Conservation (phyloP, 2,113 vertebrate genomes). For the Daboia siamensis region DNA sequence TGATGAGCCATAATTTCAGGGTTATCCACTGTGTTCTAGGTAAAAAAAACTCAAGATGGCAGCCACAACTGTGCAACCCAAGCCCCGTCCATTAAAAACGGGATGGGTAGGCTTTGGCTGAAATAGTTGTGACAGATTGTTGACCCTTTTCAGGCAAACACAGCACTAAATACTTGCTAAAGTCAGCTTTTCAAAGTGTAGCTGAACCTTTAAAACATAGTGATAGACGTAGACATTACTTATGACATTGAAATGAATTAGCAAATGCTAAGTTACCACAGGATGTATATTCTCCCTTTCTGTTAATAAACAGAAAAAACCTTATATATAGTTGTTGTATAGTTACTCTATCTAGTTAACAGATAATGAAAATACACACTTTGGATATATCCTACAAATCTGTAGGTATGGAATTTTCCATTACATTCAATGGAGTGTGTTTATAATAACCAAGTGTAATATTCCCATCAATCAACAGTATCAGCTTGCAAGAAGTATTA, state of each 20-base stretch:
- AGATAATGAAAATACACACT: background rate
- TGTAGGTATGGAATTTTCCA: background rate
- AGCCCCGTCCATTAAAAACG: background rate
- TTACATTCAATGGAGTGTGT: background rate
- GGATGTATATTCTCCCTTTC: background rate
- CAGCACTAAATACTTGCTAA: no score
- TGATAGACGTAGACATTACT: background rate
- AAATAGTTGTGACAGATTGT: no score
- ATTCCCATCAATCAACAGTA: background rate
- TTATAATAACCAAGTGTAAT: background rate
- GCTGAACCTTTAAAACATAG: background rate
- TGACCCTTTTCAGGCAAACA: no score
- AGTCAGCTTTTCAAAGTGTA: background rate
- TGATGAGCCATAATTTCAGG: background rate
- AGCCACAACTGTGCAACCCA: background rate
- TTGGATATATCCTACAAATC: background rate
- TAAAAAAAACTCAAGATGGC: background rate
- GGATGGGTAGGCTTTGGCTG: no score
- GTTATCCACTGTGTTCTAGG: background rate
- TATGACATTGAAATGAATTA: background rate
- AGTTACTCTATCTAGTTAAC: no score
- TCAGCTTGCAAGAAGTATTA: background rate
- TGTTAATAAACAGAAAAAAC: background rate
- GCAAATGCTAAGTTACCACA: background rate
- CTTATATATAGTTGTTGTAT: background rate